A percentile compares a stretch with the other conserved stretches of the same genome.
phyloP scores from a whole-genome alignment of 1,140 invertebrate genomes.

The Plutomurus gul region DNA sequence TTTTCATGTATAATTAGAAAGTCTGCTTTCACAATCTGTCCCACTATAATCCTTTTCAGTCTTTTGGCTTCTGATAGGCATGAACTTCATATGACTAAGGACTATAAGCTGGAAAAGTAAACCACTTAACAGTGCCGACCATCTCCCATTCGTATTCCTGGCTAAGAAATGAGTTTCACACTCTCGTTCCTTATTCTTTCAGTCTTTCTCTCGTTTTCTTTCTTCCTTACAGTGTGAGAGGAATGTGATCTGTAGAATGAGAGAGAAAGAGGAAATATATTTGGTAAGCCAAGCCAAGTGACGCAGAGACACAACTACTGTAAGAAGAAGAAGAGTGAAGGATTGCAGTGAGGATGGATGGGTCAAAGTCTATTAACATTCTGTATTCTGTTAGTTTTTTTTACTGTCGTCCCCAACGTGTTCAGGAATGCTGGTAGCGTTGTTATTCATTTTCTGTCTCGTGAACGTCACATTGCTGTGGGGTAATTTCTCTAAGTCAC shows the following conservation, averaged over 20 bases:
- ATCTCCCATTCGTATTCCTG: no score
- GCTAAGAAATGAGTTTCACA: no score
- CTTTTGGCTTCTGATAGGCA: no score
- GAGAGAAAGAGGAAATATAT: neutral
- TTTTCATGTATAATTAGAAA: slow-evolving; percentile 28
- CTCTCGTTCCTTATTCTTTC: neutral
- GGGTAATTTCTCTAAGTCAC: slow-evolving; percentile 14
- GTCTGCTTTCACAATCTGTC: neutral
- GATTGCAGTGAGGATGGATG: slow-evolving; percentile 18
- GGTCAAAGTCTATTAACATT: slow-evolving; percentile 28
- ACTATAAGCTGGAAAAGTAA: no score
- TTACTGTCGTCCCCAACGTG: neutral
- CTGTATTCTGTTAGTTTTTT: slow-evolving; percentile 4
- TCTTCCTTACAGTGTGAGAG: no score
- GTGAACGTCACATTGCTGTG: neutral
- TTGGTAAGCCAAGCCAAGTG: neutral
- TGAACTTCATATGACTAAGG: no score
- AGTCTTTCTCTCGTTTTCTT: neutral
- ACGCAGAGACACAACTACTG: no score
- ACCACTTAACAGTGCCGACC: no score
- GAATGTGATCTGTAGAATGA: slow-evolving; percentile 2
- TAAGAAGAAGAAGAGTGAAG: no score
- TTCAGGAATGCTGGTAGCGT: neutral
- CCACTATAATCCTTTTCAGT: neutral
- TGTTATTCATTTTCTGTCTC: slow-evolving; percentile 27